phyloP scores from a whole-genome alignment of 2,113 vertebrate species.

The Callopanchax toddi region DNA sequence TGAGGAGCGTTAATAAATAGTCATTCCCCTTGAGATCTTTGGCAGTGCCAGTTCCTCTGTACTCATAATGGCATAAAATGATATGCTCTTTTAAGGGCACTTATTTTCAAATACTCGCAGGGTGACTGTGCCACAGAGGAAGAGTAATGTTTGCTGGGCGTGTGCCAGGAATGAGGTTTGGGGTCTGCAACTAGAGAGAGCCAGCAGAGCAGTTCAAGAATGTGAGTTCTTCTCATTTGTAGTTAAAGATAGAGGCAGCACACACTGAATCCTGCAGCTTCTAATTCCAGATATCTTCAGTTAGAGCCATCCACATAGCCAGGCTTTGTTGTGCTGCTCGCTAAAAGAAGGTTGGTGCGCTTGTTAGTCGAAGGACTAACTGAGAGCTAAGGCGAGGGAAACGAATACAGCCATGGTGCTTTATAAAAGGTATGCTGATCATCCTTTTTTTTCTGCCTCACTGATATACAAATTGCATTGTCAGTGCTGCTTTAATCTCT shows the following conservation, averaged over 20 bases:
- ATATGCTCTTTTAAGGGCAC: conserved; percentile 71
- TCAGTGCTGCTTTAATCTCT: conserved; percentile 46
- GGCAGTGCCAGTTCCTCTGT: conserved; percentile 20
- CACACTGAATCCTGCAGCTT: conserved; percentile 79
- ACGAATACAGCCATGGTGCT: conserved; percentile 76
- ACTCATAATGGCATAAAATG: conserved; percentile 23
- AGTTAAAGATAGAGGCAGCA: conserved; percentile 97
- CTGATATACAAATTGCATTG: neutral
- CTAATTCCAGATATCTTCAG: conserved; percentile 79
- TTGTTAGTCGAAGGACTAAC: conserved; percentile 38
- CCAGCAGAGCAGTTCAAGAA: conserved; percentile 89
- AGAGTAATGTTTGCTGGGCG: conserved; percentile 61
- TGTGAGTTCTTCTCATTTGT: conserved; percentile 91
- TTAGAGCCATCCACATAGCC: conserved; percentile 53
- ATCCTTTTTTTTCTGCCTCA: conserved; percentile 1
- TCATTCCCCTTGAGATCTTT: conserved; percentile 34
- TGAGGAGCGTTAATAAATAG: conserved; percentile 5
- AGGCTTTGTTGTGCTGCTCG: conserved; percentile 66
- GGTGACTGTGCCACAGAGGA: conserved; percentile 71
- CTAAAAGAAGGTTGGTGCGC: conserved; percentile 13
- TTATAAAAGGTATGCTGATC: conserved; percentile 83
- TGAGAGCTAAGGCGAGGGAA: conserved; percentile 34
- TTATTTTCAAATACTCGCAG: conserved; percentile 53
- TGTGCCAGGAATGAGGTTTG: conserved; percentile 69
- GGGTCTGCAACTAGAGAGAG: conserved; percentile 86